Evolutionary conservation across 1,140 invertebrate species (phyloP), one percentile per base, ranked within the genome.

Genomic region (Tigriopus japonicus): DNA sequence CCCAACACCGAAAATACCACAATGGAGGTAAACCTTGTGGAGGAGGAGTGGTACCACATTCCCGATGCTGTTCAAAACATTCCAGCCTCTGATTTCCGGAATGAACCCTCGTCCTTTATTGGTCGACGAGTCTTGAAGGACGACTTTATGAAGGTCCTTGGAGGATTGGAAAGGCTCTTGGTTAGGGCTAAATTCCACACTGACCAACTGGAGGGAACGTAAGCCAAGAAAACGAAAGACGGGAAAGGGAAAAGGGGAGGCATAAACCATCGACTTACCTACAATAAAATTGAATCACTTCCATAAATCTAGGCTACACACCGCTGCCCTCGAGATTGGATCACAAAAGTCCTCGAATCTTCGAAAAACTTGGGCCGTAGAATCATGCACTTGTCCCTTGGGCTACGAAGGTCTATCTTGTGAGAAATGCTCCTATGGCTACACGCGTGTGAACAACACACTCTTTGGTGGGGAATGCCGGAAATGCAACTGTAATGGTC

Each of bases 141-240:
- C 6, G 81, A 95, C 67, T 83, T 98, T 67, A 80, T 98, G 69
- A 79, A 81, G 23, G 79, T 92, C 0, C 71, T 98, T n/a, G 76
- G 81, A 6, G 78, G 88, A 64, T 67, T 98, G 0, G 80, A 83
- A 62, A 74, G 83, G 28, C 67, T 98, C 14, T 76, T 97, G 65
- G 77, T 98, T 23, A 77, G 91, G 58, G 90, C 89, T 0, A 87
- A 88, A 59, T 98, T 85, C 71, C 89, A 96, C 69, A 87, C 86
- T 0, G 89, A 93, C 69, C 93, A 98, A 74, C 82, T 88, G 62
- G 88, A 94, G 74, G 86, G 83, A 42, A 79, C 75, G 80, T 81
- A 65, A 67, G 71, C 71, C 45, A 58, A 49, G 14, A n/a, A 35
- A 35, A 35, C 3, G 28, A 35, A 35, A 35, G 28, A 35, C 3